These are phyloP conservation scores for Phoenoteleia sp. DNA, from an alignment of 2,888 invertebrate species.

Conservation along the genomic window DNA sequence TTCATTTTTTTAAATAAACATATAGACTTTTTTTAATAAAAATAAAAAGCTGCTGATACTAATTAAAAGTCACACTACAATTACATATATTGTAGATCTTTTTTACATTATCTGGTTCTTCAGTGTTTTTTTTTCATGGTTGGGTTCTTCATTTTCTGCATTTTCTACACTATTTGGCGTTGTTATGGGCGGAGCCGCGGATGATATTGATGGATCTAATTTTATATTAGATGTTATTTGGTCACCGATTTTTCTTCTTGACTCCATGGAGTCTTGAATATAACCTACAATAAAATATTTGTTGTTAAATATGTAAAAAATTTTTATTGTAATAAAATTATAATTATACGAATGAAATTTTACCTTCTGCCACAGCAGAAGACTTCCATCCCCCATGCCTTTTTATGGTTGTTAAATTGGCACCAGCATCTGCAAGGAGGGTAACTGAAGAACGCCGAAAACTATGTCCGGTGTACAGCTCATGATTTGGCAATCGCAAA, in stretches of 20 bases:
- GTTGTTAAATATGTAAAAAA: background rate
- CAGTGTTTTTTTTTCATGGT: background rate
- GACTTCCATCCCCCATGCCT: constrained; percentile 44
- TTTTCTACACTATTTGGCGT: too few relatives aligned
- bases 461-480: constrained; percentile 66
- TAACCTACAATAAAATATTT: background rate
- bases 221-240: background rate
- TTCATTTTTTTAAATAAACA: too few relatives aligned
- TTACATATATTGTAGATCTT: background rate
- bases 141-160: background rate
- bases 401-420: constrained; percentile 45
- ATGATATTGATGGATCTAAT: background rate
- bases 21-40: too few relatives aligned
- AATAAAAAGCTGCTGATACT: too few relatives aligned
- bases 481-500: constrained; percentile 55
- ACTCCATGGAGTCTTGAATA: background rate
- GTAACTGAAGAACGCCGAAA: constrained; percentile 66
- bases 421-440: constrained; percentile 63
- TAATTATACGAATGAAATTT: too few relatives aligned
- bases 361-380: constrained; percentile 9
- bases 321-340: too few relatives aligned
- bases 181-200: too few relatives aligned
- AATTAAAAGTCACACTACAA: background rate
- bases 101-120: background rate
- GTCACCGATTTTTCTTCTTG: background rate